Percentiles rank a stretch among this genome's conserved stretches.
These are phyloP conservation scores for Sorex araneus DNA, from an alignment of 2,113 vertebrate genomes.

Conservation along the genomic window DNA sequence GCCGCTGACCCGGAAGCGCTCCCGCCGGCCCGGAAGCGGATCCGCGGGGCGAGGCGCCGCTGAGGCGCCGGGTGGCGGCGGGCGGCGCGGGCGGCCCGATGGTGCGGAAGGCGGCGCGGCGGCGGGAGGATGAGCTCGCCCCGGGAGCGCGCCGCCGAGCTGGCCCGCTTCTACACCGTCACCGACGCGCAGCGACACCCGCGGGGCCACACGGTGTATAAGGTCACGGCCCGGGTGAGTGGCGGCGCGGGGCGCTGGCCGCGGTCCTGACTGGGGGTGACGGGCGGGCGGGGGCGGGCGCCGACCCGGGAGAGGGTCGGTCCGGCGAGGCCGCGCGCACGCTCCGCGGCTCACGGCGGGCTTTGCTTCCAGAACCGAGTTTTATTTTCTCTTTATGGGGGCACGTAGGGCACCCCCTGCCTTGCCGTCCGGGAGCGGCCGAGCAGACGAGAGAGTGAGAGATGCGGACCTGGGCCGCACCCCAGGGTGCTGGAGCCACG, in stretches of 20 bases:
- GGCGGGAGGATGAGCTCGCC: constrained; percentile 94
- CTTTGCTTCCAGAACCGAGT: too few species aligned
- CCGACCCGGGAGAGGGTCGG: too few species aligned
- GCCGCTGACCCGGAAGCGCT: constrained; percentile 75
- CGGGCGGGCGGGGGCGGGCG: neutral
- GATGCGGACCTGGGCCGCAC: too few species aligned
- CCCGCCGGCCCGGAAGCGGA: constrained; percentile 73
- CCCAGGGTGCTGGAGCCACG: too few species aligned
- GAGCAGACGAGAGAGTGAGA: too few species aligned
- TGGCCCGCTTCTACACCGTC: constrained; percentile 98
- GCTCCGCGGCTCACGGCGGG: too few species aligned
- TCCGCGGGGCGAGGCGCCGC: neutral
- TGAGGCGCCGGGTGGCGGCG: neutral
- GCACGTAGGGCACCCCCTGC: too few species aligned
- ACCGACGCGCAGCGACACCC: constrained; percentile 95
- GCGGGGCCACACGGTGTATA: constrained; percentile 97
- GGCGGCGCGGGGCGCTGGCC: neutral
- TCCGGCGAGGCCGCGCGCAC: too few species aligned
- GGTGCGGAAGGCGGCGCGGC: constrained; percentile 75
- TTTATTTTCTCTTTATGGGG: too few species aligned
- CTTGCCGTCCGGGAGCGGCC: too few species aligned
- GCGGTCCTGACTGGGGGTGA: neutral
- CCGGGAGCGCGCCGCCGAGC: constrained; percentile 92
- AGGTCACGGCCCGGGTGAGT: constrained; percentile 98
- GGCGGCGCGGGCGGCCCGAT: constrained; percentile 53